Percentiles rank a stretch among this genome's conserved stretches.
phyloP scores from a whole-genome alignment of 2,113 vertebrate species.

The Neogobius melanostomus region DNA sequence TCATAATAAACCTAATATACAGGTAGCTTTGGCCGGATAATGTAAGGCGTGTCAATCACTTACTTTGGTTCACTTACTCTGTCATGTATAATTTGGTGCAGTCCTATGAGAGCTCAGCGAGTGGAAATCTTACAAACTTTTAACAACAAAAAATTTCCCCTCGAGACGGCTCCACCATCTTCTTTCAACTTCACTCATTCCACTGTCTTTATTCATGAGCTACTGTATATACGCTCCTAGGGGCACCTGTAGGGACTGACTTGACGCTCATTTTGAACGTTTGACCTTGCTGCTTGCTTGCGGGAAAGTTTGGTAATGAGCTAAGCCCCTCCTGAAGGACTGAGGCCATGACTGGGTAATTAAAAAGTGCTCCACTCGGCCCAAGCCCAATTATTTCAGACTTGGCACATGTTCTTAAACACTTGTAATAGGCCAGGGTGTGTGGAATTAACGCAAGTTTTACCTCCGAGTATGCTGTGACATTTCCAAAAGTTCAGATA shows the following conservation, averaged over 20 bases:
- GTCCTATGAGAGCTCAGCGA: not conserved
- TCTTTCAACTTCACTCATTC: slow-evolving; percentile 19
- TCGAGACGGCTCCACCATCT: slow-evolving; percentile 27
- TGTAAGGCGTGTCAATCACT: no score
- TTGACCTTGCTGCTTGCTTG: slow-evolving; percentile 55
- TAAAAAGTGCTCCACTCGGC: slow-evolving; percentile 55
- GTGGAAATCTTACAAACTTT: not conserved
- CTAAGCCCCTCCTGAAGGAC: slow-evolving; percentile 42
- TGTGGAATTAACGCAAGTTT: slow-evolving; percentile 15
- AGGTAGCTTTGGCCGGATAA: not conserved
- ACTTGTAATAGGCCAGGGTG: slow-evolving; percentile 12
- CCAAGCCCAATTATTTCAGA: slow-evolving; percentile 52
- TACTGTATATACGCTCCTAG: slow-evolving; percentile 14
- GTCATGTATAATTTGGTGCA: not conserved
- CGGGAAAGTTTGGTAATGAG: slow-evolving; percentile 31
- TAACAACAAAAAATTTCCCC: slow-evolving; percentile 17
- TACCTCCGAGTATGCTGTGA: slow-evolving; percentile 21
- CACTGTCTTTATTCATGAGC: slow-evolving; percentile 21
- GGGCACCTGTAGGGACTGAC: slow-evolving; percentile 42
- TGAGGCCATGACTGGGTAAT: slow-evolving; percentile 57
- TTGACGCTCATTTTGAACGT: slow-evolving; percentile 35
- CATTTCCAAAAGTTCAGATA: slow-evolving; percentile 49
- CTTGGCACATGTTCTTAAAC: slow-evolving; percentile 48
- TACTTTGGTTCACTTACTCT: not conserved
- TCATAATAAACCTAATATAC: no score